A percentile compares a stretch with the other conserved stretches of the same genome.
These are phyloP conservation scores for Scolanthus callimorphus DNA, from an alignment of 92 coral and sea anemone genomes.

Conservation along the genomic window DNA sequence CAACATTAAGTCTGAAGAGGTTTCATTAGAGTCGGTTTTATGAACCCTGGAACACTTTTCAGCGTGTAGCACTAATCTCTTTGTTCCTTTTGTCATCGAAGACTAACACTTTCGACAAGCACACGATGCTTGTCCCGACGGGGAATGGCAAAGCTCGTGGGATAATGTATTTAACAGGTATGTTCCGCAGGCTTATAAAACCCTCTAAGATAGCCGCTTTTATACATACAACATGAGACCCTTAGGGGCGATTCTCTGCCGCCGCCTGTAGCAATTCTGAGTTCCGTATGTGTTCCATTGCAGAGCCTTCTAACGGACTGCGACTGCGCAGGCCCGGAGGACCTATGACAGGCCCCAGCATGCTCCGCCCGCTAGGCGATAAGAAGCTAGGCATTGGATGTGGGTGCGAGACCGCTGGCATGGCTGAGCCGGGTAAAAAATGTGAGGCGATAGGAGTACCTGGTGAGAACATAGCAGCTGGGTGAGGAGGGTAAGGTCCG, in stretches of 20 bases:
- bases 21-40: no score
- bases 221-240: no score
- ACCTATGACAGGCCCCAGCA: conserved; percentile 59
- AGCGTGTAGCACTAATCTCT: no score
- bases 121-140: no score
- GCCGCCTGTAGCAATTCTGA: conserved; percentile 29
- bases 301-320: conserved; percentile 66
- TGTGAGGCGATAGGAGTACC: conserved; percentile 49
- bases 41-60: no score
- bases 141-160: no score
- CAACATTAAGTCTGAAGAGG: no score
- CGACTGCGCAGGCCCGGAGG: conserved; percentile 61
- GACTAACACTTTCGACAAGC: no score
- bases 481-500: conserved; percentile 34
- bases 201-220: no score
- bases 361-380: conserved; percentile 51
- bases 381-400: conserved; percentile 57
- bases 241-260: conserved; percentile 55
- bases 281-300: conserved; percentile 41
- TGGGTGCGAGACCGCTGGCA: conserved; percentile 84
- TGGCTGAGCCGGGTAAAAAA: conserved; percentile 64
- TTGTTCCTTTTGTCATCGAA: no score
- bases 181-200: no score
- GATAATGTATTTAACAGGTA: no score
- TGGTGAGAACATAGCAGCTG: conserved; percentile 68